Evolutionary conservation across 2,888 invertebrate genomes (phyloP).

Genomic region (Orthonychiurus folsomi): DNA sequence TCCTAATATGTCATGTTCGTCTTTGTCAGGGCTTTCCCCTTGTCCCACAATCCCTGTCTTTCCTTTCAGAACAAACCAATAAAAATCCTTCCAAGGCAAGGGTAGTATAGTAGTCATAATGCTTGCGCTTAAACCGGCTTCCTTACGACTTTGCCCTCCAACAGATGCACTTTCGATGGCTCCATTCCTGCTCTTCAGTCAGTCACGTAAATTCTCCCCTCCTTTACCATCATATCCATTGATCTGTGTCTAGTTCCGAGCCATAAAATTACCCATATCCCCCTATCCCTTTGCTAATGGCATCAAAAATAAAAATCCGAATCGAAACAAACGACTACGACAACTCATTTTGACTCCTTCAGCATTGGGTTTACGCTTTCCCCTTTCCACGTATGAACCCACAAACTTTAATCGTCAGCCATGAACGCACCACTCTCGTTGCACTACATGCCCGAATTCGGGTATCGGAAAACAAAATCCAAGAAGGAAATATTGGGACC

Average conservation of each 20-base stretch:
- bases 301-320: not conserved
- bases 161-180: conserved; percentile 1
- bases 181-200: not conserved
- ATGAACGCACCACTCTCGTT: too few species aligned
- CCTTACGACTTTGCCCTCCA: not conserved
- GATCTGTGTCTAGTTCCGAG: not conserved
- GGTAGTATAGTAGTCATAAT: not conserved
- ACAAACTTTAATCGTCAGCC: too few species aligned
- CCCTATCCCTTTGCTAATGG: not conserved
- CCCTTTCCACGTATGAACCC: too few species aligned
- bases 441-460: too few species aligned
- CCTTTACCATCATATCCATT: too few species aligned
- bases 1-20: not conserved
- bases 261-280: not conserved
- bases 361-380: not conserved
- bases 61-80: not conserved
- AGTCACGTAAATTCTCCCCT: not conserved
- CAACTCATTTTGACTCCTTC: not conserved
- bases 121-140: not conserved
- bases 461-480: too few species aligned
- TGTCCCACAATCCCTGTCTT: not conserved
- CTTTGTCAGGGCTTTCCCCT: not conserved
- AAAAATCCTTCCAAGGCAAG: not conserved
- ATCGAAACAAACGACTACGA: not conserved
- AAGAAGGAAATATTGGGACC: too few species aligned